Conservation (phyloP, 2,797 vertebrate species). For the Eulemur coronatus region DNA sequence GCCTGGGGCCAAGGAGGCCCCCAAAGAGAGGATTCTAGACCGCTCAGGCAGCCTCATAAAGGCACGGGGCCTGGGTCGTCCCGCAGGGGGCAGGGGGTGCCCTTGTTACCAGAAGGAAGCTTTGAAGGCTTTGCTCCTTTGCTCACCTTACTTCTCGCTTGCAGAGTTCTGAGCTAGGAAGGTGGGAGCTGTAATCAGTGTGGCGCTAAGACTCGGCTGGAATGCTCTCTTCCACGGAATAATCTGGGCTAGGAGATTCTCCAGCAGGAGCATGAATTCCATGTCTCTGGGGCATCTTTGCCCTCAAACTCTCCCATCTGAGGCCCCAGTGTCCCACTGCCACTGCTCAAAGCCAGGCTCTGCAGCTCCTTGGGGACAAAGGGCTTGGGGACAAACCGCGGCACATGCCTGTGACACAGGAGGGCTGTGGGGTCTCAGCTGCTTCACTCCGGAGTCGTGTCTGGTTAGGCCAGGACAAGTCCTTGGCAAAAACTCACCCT, state of each 20-base stretch:
- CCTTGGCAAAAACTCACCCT: neutral
- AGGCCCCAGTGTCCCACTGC: fast-evolving
- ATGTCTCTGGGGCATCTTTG: neutral
- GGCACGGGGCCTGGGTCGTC: neutral
- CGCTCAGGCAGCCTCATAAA: neutral
- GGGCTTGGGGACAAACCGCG: neutral
- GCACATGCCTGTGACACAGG: fast-evolving
- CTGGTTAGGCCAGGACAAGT: neutral
- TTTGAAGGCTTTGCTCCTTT: neutral
- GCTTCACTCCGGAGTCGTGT: neutral
- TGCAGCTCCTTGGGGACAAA: no score
- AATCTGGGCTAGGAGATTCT: no score
- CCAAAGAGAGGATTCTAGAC: neutral
- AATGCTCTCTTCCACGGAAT: neutral
- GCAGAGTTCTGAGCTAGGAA: neutral
- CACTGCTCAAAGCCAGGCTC: neutral
- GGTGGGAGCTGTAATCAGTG: neutral
- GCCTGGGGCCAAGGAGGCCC: neutral
- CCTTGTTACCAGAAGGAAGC: neutral
- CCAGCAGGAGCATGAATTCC: neutral
- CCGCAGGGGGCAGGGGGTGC: fast-evolving
- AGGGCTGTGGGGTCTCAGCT: no score
- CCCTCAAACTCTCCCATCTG: neutral
- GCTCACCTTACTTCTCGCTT: neutral
- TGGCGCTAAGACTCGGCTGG: neutral